phyloP scores from a whole-genome alignment of 2,888 invertebrate species.

The Lycophotia porphyrea region DNA sequence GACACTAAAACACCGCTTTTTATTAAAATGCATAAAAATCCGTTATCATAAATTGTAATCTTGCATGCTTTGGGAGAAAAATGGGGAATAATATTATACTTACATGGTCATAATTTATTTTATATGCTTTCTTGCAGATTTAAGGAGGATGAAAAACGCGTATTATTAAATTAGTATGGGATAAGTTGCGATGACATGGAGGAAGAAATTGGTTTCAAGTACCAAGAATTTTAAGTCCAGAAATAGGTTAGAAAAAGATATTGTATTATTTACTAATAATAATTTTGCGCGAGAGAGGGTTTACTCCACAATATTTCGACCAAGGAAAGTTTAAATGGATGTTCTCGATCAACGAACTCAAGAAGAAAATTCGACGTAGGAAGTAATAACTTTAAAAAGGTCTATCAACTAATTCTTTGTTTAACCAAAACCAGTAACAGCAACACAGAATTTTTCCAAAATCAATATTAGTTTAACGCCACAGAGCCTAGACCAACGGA shows the following conservation, averaged over 20 bases:
- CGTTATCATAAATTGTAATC: conserved; percentile 68
- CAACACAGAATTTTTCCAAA: conserved; percentile 23
- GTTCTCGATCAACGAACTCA: not conserved
- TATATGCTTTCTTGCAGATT: conserved; percentile 52
- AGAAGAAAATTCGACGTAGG: not conserved
- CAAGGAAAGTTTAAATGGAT: not conserved
- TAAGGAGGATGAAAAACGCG: conserved; percentile 35
- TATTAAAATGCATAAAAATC: conserved; percentile 69
- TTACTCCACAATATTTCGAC: not conserved
- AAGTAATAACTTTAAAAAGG: not conserved
- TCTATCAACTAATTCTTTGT: not conserved
- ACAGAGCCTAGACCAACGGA: conserved; percentile 19
- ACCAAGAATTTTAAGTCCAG: not conserved
- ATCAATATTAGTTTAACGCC: conserved; percentile 39
- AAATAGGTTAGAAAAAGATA: not conserved
- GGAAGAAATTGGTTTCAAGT: not conserved
- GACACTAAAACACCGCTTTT: conserved; percentile 56
- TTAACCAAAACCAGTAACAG: conserved; percentile 12
- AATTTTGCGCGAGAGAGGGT: not conserved
- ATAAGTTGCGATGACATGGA: conserved; percentile 14
- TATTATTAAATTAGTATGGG: conserved; percentile 53
- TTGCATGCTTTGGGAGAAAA: conserved; percentile 52
- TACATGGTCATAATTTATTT: conserved; percentile 61
- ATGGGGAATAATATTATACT: conserved; percentile 60
- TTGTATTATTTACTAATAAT: not conserved